Base-by-base conservation (phyloP, 1,140 invertebrate species). In the Metopolophium dirhodum region DNA sequence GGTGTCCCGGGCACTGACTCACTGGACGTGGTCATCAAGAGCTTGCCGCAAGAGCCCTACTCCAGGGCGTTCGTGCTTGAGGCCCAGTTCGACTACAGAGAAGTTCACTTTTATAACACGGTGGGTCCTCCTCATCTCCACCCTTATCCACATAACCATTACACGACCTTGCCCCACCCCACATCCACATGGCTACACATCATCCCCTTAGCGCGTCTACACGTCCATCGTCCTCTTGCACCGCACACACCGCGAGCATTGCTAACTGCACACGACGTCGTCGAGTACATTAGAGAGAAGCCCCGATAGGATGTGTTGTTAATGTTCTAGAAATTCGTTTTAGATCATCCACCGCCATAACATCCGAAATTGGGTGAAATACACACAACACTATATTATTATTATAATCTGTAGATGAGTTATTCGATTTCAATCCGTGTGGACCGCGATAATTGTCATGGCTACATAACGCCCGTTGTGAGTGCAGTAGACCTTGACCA, bases 91-190 rank as follows among this genome's bases (percentile, higher is more conserved):
- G 97, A 98, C 95, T 96, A 97, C 2, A 96, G 97, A 87, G 97
- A 98, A 95, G 98, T 98, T 94, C 97, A 97, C 94, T 98, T 98
- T 95, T 98, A 98, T 95, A 98, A 97, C 0, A 96, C 97, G 96
- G 96, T 97, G 95, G 96, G 95, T 85, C 37, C n/a, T 30, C 3
- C 41, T 51, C n/a, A n/a, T 45, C 37, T 23, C 8, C 20, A 23
- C 37, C 7, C 0, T 51, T 88, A n/a, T 88, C 6, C 26, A 30
- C 9, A 2, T n/a, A 1, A n/a, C 1, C 6, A 51, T 51, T 20
- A 18, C 49, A 51, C 3, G 49, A 51, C 2, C 49, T 51, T 51
- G 30, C 7, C 22, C 22, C 57, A 30, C 8, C 26, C 82, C 20
- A 47, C 37, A 37, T 37, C 37, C 37, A 37, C 37, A 37, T 37